Evolutionary conservation across 2,888 invertebrate genomes (phyloP).

Genomic region (Sceliomorpha sp.): DNA sequence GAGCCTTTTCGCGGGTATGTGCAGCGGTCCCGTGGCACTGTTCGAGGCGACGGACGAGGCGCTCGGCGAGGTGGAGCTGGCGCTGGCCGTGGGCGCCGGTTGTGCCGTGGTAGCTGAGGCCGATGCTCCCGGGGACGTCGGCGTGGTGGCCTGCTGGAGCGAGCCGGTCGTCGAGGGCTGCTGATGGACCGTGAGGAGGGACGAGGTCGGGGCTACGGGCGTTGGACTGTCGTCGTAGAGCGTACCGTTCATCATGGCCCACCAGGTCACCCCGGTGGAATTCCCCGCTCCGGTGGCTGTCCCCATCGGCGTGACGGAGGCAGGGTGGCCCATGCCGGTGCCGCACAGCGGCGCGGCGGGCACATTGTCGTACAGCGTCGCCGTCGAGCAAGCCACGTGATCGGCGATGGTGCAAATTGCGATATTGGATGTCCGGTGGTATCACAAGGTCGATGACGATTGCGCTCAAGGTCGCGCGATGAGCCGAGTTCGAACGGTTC

Average conservation of each 20-base stretch:
- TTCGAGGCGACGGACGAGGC: constrained; percentile 83
- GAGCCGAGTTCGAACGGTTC: constrained; percentile 49
- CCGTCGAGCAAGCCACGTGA: constrained; percentile 91
- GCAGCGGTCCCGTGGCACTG: constrained; percentile 89
- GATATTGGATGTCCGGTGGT: constrained; percentile 78
- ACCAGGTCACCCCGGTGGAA: constrained; percentile 91
- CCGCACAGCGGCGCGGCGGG: constrained; percentile 85
- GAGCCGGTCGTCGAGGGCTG: constrained; percentile 72
- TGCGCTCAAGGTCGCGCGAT: constrained; percentile 54
- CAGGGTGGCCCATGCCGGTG: constrained; percentile 80
- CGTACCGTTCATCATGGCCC: constrained; percentile 91
- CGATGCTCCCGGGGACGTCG: constrained; percentile 81
- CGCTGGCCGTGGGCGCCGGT: constrained; percentile 82
- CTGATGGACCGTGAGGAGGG: constrained; percentile 80
- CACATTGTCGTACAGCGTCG: constrained; percentile 92
- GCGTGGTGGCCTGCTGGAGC: constrained; percentile 81
- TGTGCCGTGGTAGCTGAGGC: constrained; percentile 70
- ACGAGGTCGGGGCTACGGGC: constrained; percentile 76
- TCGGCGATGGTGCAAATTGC: constrained; percentile 85
- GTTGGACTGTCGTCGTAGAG: constrained; percentile 87
- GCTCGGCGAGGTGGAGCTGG: constrained; percentile 85
- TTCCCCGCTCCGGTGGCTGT: constrained; percentile 90
- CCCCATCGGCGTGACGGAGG: constrained; percentile 79
- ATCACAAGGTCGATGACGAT: constrained; percentile 65
- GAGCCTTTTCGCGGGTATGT: constrained; percentile 93